Base-by-base conservation (phyloP, 1,140 invertebrate genomes). In the Eriosoma lanigerum region DNA sequence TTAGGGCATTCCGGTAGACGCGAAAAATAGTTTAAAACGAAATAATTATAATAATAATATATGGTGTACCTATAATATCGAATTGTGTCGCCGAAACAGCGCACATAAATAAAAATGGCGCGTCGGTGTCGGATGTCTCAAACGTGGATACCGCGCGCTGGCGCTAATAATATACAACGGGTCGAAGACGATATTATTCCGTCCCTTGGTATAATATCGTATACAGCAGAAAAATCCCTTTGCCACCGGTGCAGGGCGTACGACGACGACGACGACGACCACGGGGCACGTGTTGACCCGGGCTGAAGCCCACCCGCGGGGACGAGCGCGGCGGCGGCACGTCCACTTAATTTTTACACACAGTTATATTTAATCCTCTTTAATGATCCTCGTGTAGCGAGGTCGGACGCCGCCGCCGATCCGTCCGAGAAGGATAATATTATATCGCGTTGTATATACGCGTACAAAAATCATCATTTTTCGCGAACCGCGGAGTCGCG, bases 121-220 rank as follows among this genome's bases (percentile, higher is more conserved):
- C n/a, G 64, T 9, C 89, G 52, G 90, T 84, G 90, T 91, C 82
- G 87, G 87, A 10, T 87, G 88, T 82, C 78, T 83, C 83, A 70
- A 81, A 82, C 38, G 81, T 44, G 10, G 81, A 80, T 15, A 60
- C 75, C 13, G n/a, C 68, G 46, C 44, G 54, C 73, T 58, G 72
- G 72, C 72, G 72, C 72, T 75, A 75, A 73, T 62, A 38, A 46
- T 13, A 13, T 32, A 38, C 44, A 21, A n/a, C n/a, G 3, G n/a
- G 62, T 44, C 62, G 32, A 26, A 17, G 26, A 32, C 38, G 19
- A 32, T 64, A 38, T 64, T 64, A 60, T 10, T 9, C 10, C 6
- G 29, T 10, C 58, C 85, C 80, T 85, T 24, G 21, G 8, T 38
- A 38, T 38, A 38, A 38, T 38, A 38, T n/a, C 32, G 32, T 4